These are phyloP conservation scores for Crossocerus cetratus DNA, from an alignment of 2,888 invertebrate species.

Conservation along the genomic window DNA sequence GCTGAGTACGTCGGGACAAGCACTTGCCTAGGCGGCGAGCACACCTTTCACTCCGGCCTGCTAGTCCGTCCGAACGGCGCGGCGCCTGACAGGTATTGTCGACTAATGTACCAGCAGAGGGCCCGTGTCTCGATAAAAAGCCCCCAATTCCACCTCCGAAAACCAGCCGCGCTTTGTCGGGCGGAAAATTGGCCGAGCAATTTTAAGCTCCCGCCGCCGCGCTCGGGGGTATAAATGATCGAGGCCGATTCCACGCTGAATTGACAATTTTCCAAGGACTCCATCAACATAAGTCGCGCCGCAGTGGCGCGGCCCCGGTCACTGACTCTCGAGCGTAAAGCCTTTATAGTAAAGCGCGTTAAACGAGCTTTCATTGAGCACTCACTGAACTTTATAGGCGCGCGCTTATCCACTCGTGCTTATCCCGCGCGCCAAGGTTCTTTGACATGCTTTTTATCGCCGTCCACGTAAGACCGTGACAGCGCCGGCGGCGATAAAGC, in stretches of 20 bases:
- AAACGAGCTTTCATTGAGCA: constrained; percentile 42
- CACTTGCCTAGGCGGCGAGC: constrained; percentile 21
- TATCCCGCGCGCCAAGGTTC: constrained; percentile 43
- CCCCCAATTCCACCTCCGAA: too few relatives aligned
- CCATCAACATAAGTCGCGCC: constrained; percentile 9
- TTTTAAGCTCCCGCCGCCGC: too few relatives aligned
- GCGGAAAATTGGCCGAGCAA: too few relatives aligned
- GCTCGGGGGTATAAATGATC: not conserved
- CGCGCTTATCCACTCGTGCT: constrained; percentile 45
- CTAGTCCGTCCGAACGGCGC: constrained; percentile 13
- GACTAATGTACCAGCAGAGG: constrained; percentile 8
- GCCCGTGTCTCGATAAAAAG: too few relatives aligned
- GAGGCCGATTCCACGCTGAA: not conserved
- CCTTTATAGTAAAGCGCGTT: constrained; percentile 38
- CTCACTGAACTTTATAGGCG: constrained; percentile 35
- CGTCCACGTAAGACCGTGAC: not conserved
- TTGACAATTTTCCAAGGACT: constrained; percentile 26
- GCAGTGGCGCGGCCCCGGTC: constrained; percentile 28
- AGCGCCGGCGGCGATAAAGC: not conserved
- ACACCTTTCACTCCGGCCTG: constrained; percentile 16
- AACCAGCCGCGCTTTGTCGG: too few relatives aligned
- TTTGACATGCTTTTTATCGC: constrained; percentile 33
- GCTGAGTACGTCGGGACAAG: constrained; percentile 10
- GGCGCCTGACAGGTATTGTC: constrained; percentile 43
- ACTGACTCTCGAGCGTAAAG: constrained; percentile 40